A percentile compares a stretch with the other conserved stretches of the same genome.
Evolutionary conservation across 2,888 invertebrate species (phyloP).

Genomic region (Chymomyza fuscimana): DNA sequence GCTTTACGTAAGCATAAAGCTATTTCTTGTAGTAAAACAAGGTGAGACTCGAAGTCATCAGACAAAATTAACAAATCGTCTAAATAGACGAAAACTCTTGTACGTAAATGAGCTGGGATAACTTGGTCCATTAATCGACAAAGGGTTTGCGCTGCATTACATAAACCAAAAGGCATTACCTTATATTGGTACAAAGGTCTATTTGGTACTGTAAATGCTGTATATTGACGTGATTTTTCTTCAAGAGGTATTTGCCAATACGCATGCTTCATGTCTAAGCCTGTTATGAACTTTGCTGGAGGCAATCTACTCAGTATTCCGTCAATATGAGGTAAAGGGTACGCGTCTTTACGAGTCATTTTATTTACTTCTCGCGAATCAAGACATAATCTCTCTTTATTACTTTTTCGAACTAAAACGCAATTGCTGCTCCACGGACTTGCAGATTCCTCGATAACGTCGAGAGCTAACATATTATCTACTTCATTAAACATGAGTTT

Average conservation of each 20-base stretch:
- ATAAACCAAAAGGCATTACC: too few relatives aligned
- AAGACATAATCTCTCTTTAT: too few relatives aligned
- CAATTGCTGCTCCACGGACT: too few relatives aligned
- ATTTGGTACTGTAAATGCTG: constrained; percentile 53
- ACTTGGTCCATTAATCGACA: constrained; percentile 10
- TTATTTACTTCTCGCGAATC: too few relatives aligned
- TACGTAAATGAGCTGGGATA: constrained; percentile 20
- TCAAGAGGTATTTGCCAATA: constrained; percentile 25
- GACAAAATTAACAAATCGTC: constrained; percentile 38
- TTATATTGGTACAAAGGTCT: constrained; percentile 23
- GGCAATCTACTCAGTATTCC: too few relatives aligned
- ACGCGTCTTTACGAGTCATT: constrained; percentile 49
- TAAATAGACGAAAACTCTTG: constrained; percentile 32
- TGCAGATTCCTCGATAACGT: too few relatives aligned
- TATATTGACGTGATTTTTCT: constrained; percentile 20
- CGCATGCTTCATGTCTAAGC: constrained; percentile 38
- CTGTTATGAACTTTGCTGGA: constrained; percentile 37
- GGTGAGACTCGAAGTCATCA: constrained; percentile 16
- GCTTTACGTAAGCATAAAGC: constrained; percentile 19
- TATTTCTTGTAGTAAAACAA: constrained; percentile 17
- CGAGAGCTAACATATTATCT: too few relatives aligned
- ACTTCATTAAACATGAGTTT: too few relatives aligned
- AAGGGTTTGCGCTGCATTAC: too few relatives aligned
- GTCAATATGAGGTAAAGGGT: constrained; percentile 9
- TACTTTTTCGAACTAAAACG: too few relatives aligned